Base-by-base conservation (phyloP, 2,797 vertebrate genomes). In the Pseudopleuronectes americanus region DNA sequence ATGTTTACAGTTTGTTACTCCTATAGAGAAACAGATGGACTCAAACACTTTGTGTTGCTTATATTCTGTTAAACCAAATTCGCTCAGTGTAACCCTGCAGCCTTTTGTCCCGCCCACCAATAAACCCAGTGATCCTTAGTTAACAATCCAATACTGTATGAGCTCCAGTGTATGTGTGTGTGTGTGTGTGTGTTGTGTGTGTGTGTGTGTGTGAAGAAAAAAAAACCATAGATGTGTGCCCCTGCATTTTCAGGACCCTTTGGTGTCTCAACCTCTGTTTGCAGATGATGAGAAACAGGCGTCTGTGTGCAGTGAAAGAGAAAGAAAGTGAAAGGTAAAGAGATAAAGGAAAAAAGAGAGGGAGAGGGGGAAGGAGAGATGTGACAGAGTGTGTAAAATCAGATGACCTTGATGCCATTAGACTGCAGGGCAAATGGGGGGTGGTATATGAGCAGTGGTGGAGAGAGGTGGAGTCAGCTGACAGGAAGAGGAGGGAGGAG, bases 401-500 rank as follows among this genome's bases (percentile, higher is more conserved):
- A 81, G 84, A 90, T 90, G 90, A 91, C 90, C 92, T 92, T 93
- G 90, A 91, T 93, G 83, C 70, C 80, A 83, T 90, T 85, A 83
- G 81, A 81, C 80, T 75, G 72, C 81, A 76, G 82, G 86, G 80
- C 72, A 76, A 57, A 53, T 63, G 52, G 64, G 55, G 68, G 71
- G 68, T 64, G 71, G 77, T n/a, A 68, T 33, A 54, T 26, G 55
- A 48, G 67, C 21, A 47, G 54, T 17, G 49, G 60, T 59, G 23
- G 76, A 67, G 66, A 61, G 64, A 72, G 78, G 81, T 54, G 72
- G 74, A 80, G 77, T 86, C 79, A 79, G 76, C 82, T 90, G 86
- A 89, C 83, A 82, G 84, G 84, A 83, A 75, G 72, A 60, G 67
- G 61, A 57, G 71, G 72, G 72, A 56, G 79, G 71, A 61, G 83